These are phyloP conservation scores for Ganaspis sp. DNA, from an alignment of 1,140 invertebrate genomes.

Conservation along the genomic window DNA sequence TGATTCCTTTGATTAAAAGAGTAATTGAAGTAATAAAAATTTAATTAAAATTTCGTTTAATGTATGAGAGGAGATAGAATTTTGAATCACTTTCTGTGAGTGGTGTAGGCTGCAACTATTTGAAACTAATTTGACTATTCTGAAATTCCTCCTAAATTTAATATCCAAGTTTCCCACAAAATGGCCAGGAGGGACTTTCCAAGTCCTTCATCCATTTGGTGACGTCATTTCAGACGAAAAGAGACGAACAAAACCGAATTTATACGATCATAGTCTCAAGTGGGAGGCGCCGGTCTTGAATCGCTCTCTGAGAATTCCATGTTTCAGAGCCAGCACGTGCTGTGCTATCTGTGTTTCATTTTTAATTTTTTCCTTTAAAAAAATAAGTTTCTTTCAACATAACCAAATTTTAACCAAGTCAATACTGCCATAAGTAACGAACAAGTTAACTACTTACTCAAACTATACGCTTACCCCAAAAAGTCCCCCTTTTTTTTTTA, in stretches of 20 bases:
- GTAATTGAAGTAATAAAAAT: too few species aligned
- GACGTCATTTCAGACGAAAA: slow-evolving; percentile 45
- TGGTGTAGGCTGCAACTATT: too few species aligned
- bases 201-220: slow-evolving; percentile 35
- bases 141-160: slow-evolving; percentile 1
- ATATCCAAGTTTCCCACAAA: not conserved
- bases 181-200: slow-evolving; percentile 18
- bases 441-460: not conserved
- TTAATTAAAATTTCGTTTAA: too few species aligned
- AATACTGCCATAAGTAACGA: slow-evolving; percentile 31
- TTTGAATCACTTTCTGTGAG: too few species aligned
- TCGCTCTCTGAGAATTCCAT: slow-evolving; percentile 46
- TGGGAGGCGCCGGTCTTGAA: slow-evolving; percentile 46
- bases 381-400: not conserved
- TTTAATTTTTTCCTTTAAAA: slow-evolving; percentile 38
- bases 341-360: slow-evolving; percentile 57
- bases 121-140: not conserved
- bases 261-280: slow-evolving; percentile 2
- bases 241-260: slow-evolving; percentile 17
- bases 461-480: slow-evolving; percentile 13
- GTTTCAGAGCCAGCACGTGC: slow-evolving; percentile 68
- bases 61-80: too few species aligned
- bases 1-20: too few species aligned
- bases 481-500: not conserved
- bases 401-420: not conserved